Percentiles rank a stretch among this genome's conserved stretches.
These are phyloP conservation scores for Protobothrops flavoviridis DNA, from an alignment of 2,113 vertebrate genomes.

Conservation along the genomic window DNA sequence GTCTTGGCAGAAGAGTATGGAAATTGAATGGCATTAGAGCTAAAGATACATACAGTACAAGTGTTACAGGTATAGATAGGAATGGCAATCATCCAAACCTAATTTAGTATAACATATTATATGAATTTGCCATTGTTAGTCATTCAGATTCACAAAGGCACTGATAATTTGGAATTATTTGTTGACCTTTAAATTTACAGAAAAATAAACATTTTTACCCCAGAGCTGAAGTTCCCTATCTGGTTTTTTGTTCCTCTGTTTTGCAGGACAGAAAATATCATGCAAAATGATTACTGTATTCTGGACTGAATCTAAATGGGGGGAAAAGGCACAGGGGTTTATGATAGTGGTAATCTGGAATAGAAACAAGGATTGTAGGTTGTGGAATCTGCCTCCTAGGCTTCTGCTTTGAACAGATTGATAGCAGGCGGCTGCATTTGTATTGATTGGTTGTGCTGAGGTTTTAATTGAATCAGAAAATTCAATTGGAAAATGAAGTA, in stretches of 20 bases:
- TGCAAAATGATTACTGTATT: slow-evolving; percentile 1
- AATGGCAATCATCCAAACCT: background rate
- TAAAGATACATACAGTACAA: background rate
- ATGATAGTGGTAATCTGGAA: background rate
- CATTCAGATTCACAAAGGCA: background rate
- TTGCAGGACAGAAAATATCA: background rate
- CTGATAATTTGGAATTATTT: background rate
- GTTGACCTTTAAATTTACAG: background rate
- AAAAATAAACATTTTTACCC: background rate
- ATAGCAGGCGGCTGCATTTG: slow-evolving; percentile 49
- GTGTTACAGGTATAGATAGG: background rate
- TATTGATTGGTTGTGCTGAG: slow-evolving; percentile 59
- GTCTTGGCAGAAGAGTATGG: background rate
- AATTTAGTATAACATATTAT: background rate
- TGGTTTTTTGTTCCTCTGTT: background rate
- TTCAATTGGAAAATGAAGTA: slow-evolving; percentile 53
- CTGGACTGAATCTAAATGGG: background rate
- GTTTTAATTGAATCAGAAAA: slow-evolving; percentile 66
- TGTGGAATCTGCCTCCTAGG: slow-evolving; percentile 52
- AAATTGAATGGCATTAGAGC: background rate
- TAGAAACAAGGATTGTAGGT: slow-evolving; percentile 30
- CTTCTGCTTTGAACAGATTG: slow-evolving; percentile 26
- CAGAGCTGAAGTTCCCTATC: background rate
- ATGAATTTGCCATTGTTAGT: background rate
- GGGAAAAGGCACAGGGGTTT: background rate